phyloP scores from a whole-genome alignment of 1,140 invertebrate genomes.

The Lineus longissimus region DNA sequence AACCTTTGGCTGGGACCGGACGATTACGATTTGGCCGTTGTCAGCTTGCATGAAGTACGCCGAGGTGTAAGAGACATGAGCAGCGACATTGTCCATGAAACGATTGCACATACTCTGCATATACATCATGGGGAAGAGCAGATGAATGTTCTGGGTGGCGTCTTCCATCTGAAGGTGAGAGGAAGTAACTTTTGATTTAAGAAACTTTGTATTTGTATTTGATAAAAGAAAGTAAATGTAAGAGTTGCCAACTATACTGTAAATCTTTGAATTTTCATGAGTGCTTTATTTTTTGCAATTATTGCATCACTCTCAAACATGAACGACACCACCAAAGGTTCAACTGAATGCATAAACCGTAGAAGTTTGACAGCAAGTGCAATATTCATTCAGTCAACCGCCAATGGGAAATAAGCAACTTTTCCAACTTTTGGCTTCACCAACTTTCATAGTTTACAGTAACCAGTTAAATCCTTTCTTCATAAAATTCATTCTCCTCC shows the following conservation, averaged over 20 bases:
- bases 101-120: slow-evolving; percentile 47
- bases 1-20: slow-evolving; percentile 42
- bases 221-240: neutral
- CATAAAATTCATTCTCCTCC: too few species aligned
- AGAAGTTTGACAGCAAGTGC: neutral
- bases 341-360: neutral
- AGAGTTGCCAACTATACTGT: neutral
- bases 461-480: neutral
- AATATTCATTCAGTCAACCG: neutral
- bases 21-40: slow-evolving; percentile 40
- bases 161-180: slow-evolving; percentile 27
- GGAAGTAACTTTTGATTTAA: neutral
- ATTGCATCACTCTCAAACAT: neutral
- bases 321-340: neutral
- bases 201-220: neutral
- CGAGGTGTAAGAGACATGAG: slow-evolving; percentile 42
- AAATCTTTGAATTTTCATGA: neutral
- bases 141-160: slow-evolving; percentile 26
- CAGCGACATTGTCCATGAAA: slow-evolving; percentile 42
- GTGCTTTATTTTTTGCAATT: neutral
- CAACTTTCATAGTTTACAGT: neutral
- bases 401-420: neutral
- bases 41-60: slow-evolving; percentile 46
- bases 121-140: slow-evolving; percentile 49
- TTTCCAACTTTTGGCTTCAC: neutral